Evolutionary conservation across 2,888 invertebrate species (phyloP).

Genomic region (Lymantria dispar): DNA sequence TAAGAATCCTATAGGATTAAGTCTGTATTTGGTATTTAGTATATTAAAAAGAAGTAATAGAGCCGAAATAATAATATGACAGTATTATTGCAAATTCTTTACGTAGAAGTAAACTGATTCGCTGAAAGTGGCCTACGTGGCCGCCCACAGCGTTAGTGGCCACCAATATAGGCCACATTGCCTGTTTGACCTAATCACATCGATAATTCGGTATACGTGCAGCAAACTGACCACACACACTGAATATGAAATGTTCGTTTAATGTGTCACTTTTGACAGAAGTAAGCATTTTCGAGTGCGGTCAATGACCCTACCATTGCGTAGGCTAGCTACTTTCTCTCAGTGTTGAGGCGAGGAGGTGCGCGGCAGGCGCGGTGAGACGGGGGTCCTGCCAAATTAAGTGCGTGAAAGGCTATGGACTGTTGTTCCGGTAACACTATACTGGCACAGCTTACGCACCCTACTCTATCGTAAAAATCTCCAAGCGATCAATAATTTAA

Average conservation of each 20-base stretch:
- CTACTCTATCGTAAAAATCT: slow-evolving; percentile 29
- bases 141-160: slow-evolving; percentile 30
- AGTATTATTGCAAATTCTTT: neutral
- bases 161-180: slow-evolving; percentile 47
- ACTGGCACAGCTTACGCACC: slow-evolving; percentile 35
- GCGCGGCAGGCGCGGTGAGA: slow-evolving; percentile 55
- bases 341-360: slow-evolving; percentile 58
- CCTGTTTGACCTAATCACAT: slow-evolving; percentile 56
- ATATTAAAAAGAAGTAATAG: too few relatives aligned
- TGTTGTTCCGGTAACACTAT: slow-evolving; percentile 55
- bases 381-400: slow-evolving; percentile 80
- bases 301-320: slow-evolving; percentile 80
- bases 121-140: slow-evolving; percentile 37
- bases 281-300: slow-evolving; percentile 78
- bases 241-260: slow-evolving; percentile 76
- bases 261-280: slow-evolving; percentile 80
- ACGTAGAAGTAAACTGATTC: neutral
- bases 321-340: slow-evolving; percentile 82
- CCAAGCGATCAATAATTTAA: slow-evolving; percentile 20
- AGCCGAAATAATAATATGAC: too few relatives aligned
- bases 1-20: too few relatives aligned
- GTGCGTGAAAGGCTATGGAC: slow-evolving; percentile 77
- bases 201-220: slow-evolving; percentile 62
- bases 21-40: too few relatives aligned
- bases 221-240: slow-evolving; percentile 76